Evolutionary conservation across 2,888 invertebrate species (phyloP).

Genomic region (Lasioglossum marginatum): DNA sequence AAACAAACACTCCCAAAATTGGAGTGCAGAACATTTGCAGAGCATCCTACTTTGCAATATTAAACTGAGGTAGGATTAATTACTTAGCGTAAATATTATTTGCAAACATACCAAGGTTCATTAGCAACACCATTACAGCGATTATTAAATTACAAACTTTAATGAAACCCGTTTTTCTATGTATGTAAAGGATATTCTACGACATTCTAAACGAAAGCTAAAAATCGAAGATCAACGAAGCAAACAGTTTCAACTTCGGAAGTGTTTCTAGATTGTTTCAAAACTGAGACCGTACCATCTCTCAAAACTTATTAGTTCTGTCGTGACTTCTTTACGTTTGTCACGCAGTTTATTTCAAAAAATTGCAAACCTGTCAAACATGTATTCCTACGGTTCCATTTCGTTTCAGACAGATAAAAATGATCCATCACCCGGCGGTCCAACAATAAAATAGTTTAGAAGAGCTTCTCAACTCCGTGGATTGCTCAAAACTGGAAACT

Average conservation of each 20-base stretch:
- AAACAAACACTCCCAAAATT: not conserved
- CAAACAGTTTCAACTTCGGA: not conserved
- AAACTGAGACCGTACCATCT: not conserved
- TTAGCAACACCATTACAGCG: not conserved
- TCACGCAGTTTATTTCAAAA: not conserved
- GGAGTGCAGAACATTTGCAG: not conserved
- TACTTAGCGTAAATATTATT: not conserved
- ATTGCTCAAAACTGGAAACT: not conserved
- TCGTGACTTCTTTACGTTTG: not conserved
- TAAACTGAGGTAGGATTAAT: not conserved
- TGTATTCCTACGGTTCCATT: not conserved
- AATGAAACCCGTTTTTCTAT: not conserved
- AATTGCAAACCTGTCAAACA: not conserved
- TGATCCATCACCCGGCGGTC: constrained; percentile 4
- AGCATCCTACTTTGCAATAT: not conserved
- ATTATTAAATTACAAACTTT: not conserved
- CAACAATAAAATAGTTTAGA: not conserved
- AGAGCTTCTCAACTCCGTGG: not conserved
- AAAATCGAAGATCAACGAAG: not conserved
- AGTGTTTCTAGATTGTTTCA: not conserved
- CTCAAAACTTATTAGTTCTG: not conserved
- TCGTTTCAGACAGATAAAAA: not conserved
- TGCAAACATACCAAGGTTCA: not conserved
- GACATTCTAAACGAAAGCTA: not conserved
- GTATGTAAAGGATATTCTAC: not conserved